These are phyloP conservation scores for Elegia similella DNA, from an alignment of 2,888 invertebrate genomes.

Conservation along the genomic window DNA sequence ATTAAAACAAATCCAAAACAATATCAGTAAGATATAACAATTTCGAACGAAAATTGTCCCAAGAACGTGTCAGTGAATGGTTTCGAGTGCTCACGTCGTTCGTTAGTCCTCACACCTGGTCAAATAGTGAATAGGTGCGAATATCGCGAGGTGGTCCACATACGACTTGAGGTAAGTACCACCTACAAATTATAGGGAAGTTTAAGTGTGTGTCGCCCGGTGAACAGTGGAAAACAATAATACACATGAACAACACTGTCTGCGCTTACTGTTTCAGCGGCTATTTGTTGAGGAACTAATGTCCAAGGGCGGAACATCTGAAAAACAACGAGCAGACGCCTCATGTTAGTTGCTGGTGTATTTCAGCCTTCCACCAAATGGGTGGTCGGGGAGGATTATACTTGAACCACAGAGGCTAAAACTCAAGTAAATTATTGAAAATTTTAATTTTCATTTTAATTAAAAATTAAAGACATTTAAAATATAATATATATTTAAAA, in stretches of 20 bases:
- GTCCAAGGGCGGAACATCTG: slow-evolving; percentile 80
- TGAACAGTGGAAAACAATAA: slow-evolving; percentile 73
- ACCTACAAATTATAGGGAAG: slow-evolving; percentile 48
- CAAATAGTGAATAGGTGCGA: slow-evolving; percentile 40
- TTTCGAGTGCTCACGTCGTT: slow-evolving; percentile 57
- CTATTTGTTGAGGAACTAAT: slow-evolving; percentile 76
- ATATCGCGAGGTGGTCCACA: slow-evolving; percentile 52
- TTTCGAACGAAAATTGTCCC: slow-evolving; percentile 55
- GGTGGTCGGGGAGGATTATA: slow-evolving; percentile 15
- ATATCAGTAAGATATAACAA: slow-evolving; percentile 55
- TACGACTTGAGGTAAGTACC: slow-evolving; percentile 35
- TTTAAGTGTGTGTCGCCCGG: slow-evolving; percentile 56
- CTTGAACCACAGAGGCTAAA: not conserved
- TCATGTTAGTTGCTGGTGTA: slow-evolving; percentile 70
- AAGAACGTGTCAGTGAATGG: slow-evolving; percentile 58
- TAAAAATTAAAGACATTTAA: not conserved
- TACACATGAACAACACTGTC: slow-evolving; percentile 77
- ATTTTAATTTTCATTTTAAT: not conserved
- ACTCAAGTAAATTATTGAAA: too few species aligned
- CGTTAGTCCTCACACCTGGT: slow-evolving; percentile 25
- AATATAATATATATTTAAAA: too few species aligned
- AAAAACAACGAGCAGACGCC: slow-evolving; percentile 77
- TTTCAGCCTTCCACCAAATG: slow-evolving; percentile 52
- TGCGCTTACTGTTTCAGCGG: slow-evolving; percentile 80
- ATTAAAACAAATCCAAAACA: slow-evolving; percentile 66